phyloP scores from a whole-genome alignment of 2,797 vertebrate genomes.

The Epinephelus coioides region DNA sequence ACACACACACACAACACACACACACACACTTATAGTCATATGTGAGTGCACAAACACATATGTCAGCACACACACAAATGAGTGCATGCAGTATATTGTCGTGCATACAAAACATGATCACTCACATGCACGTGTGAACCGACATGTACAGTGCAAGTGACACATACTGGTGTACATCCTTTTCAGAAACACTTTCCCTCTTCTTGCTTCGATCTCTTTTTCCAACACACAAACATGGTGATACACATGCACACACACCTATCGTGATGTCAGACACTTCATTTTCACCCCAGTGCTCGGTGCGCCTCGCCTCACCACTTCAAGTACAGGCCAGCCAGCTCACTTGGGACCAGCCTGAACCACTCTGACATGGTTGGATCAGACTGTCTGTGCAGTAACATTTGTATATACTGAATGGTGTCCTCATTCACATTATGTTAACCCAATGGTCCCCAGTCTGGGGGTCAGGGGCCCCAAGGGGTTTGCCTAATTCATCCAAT shows the following conservation, averaged over 20 bases:
- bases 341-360: slow-evolving; percentile 55
- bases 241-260: slow-evolving; percentile 32
- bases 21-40: slow-evolving; percentile 48
- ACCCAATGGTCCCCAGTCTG: background rate
- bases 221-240: slow-evolving; percentile 26
- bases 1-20: slow-evolving; percentile 13
- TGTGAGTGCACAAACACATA: slow-evolving; percentile 73
- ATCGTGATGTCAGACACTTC: slow-evolving; percentile 75
- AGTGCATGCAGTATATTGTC: slow-evolving; percentile 34
- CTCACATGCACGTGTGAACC: slow-evolving; percentile 24
- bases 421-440: background rate
- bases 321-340: slow-evolving; percentile 64
- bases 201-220: slow-evolving; percentile 29
- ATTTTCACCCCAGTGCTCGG: slow-evolving; percentile 77
- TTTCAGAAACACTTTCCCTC: slow-evolving; percentile 34
- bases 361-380: slow-evolving; percentile 27
- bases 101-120: slow-evolving; percentile 54
- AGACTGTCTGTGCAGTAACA: slow-evolving; percentile 2
- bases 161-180: slow-evolving; percentile 9
- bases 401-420: background rate
- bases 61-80: slow-evolving; percentile 44
- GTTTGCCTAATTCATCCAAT: background rate
- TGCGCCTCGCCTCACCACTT: slow-evolving; percentile 53
- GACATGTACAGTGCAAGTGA: slow-evolving; percentile 34
- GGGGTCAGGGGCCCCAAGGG: background rate